These are phyloP conservation scores for Synanthedon vespiformis DNA, from an alignment of 2,888 invertebrate genomes.

Conservation along the genomic window DNA sequence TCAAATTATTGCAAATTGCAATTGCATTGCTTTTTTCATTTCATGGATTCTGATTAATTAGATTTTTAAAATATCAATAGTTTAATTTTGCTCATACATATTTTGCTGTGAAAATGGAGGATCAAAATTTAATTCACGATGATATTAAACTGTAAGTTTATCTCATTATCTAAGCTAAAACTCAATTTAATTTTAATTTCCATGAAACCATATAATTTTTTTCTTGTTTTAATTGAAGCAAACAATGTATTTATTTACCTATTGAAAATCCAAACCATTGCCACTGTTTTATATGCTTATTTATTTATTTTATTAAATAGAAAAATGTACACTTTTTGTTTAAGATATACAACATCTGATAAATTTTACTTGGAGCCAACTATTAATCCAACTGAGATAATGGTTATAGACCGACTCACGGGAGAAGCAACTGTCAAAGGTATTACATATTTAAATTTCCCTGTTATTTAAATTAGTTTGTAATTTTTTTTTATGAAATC, in stretches of 20 bases:
- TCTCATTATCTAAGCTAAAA: not conserved
- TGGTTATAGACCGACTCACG: conserved; percentile 87
- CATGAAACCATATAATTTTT: not conserved
- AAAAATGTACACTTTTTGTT: not conserved
- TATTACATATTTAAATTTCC: conserved; percentile 26
- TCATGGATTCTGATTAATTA: no score
- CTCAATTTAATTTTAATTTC: not conserved
- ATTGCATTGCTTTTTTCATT: no score
- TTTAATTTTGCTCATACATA: not conserved
- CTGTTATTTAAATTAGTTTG: not conserved
- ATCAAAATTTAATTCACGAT: conserved; percentile 78
- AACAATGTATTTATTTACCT: not conserved
- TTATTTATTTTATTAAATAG: not conserved
- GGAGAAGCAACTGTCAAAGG: conserved; percentile 79
- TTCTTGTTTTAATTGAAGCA: not conserved
- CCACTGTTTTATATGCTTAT: not conserved
- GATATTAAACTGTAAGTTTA: conserved; percentile 79
- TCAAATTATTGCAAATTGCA: no score
- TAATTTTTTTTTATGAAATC: not conserved
- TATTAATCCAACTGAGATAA: conserved; percentile 76
- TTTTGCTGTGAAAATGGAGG: conserved; percentile 35
- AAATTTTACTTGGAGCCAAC: conserved; percentile 90
- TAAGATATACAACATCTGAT: conserved; percentile 87
- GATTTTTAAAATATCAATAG: not conserved
- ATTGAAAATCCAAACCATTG: not conserved